These are phyloP conservation scores for Mohoua ochrocephala DNA, from an alignment of 2,113 vertebrate species.

Conservation along the genomic window DNA sequence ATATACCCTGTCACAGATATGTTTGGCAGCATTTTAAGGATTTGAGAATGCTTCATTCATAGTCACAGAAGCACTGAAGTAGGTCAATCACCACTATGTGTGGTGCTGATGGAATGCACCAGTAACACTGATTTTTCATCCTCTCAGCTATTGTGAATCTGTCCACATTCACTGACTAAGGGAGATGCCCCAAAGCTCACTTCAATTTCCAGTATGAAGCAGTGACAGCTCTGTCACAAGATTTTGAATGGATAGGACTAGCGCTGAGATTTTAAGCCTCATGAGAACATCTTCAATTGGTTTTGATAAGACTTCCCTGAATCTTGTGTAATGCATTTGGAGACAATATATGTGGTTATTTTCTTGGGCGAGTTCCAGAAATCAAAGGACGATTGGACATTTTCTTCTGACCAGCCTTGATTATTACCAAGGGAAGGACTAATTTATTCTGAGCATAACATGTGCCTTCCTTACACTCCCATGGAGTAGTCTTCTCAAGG, in stretches of 20 bases:
- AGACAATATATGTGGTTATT: neutral
- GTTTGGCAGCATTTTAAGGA: constrained; percentile 35
- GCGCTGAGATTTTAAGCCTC: neutral
- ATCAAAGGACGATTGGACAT: neutral
- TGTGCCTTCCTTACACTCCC: neutral
- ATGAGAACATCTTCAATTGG: neutral
- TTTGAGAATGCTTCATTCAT: constrained; percentile 14
- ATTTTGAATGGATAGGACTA: neutral
- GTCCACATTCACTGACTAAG: neutral
- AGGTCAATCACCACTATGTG: neutral
- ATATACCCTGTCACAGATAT: neutral
- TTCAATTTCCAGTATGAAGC: neutral
- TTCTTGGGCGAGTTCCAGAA: neutral
- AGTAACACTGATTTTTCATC: constrained; percentile 4
- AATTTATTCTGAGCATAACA: neutral
- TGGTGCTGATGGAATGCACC: neutral
- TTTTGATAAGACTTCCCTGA: neutral
- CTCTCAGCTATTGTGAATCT: neutral
- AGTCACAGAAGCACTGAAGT: constrained; percentile 4
- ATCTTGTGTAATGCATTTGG: neutral
- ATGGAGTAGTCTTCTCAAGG: neutral
- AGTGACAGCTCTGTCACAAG: neutral
- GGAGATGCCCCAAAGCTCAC: neutral
- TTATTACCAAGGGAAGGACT: neutral
- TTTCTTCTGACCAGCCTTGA: neutral